Percentiles rank a stretch among this genome's conserved stretches.
These are phyloP conservation scores for Drosophila mimica DNA, from an alignment of 2,888 invertebrate species.

Conservation along the genomic window DNA sequence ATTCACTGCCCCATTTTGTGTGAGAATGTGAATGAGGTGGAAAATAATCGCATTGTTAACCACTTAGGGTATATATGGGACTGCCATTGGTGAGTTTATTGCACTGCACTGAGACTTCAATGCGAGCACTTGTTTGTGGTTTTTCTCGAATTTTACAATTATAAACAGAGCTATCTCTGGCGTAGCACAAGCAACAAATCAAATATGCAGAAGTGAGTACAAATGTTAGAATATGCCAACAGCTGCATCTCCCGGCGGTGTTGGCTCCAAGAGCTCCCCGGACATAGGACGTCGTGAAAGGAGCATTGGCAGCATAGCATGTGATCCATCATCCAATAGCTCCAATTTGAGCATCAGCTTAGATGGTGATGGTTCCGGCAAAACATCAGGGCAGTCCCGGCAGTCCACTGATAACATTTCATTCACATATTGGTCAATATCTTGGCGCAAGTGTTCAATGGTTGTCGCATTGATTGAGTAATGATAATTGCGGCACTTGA, in stretches of 20 bases:
- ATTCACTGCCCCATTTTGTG: slow-evolving; percentile 48
- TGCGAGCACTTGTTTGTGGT: slow-evolving; percentile 27
- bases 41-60: slow-evolving; percentile 35
- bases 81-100: slow-evolving; percentile 38
- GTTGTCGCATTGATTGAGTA: slow-evolving; percentile 54
- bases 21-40: slow-evolving; percentile 28
- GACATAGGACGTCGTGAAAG: slow-evolving; percentile 28
- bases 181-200: slow-evolving; percentile 19
- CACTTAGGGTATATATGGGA: slow-evolving; percentile 8
- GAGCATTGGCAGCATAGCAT: slow-evolving; percentile 29
- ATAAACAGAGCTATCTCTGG: slow-evolving; percentile 18
- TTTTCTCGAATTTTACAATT: slow-evolving; percentile 27
- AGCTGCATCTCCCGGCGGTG: slow-evolving; percentile 59
- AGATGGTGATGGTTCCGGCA: slow-evolving; percentile 66
- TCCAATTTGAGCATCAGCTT: slow-evolving; percentile 65
- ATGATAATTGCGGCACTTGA: slow-evolving; percentile 39
- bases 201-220: slow-evolving; percentile 16
- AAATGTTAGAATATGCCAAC: slow-evolving; percentile 36
- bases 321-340: slow-evolving; percentile 58
- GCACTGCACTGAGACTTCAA: slow-evolving; percentile 25
- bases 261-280: slow-evolving; percentile 58
- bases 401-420: slow-evolving; percentile 48
- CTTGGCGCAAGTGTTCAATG: slow-evolving; percentile 61
- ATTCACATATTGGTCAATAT: slow-evolving; percentile 66
- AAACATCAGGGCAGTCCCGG: background rate